Percentiles rank a stretch among this genome's conserved stretches.
These are phyloP conservation scores for Gorsachius magnificus DNA, from an alignment of 2,797 vertebrate species.

Conservation along the genomic window DNA sequence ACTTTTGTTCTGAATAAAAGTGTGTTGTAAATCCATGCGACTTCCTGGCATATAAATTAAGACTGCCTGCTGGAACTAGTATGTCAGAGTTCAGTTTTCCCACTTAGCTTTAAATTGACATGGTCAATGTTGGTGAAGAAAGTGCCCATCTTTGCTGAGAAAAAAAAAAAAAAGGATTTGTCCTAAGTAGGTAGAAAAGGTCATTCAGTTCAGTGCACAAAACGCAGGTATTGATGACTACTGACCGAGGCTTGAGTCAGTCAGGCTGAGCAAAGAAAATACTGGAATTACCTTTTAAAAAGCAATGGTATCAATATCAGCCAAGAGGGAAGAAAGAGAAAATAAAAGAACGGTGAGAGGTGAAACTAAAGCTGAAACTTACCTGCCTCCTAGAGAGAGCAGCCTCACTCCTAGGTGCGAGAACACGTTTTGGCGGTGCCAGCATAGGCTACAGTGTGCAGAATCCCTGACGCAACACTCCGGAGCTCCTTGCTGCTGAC, in stretches of 20 bases:
- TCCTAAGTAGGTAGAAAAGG: constrained; percentile 23
- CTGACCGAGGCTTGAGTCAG: neutral
- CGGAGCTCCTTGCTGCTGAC: neutral
- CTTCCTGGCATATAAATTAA: constrained; percentile 45
- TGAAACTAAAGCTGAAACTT: neutral
- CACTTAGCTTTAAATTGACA: constrained; percentile 31
- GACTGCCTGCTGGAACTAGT: neutral
- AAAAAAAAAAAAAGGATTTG: neutral
- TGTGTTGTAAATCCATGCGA: neutral
- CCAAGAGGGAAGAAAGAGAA: neutral
- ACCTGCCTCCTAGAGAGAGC: neutral
- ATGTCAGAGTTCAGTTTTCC: neutral
- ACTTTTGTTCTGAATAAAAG: constrained; percentile 32
- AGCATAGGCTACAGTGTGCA: rapidly evolving
- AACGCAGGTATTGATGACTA: neutral
- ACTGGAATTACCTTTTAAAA: neutral
- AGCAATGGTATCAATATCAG: neutral
- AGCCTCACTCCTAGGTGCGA: neutral
- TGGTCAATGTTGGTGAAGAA: constrained; percentile 15
- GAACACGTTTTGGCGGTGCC: neutral
- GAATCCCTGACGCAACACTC: neutral
- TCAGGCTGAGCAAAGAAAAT: constrained; percentile 25
- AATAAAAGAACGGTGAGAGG: neutral
- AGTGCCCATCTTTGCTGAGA: neutral
- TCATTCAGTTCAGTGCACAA: constrained; percentile 23